These are phyloP conservation scores for Sphyrna mokarran DNA, from an alignment of 2,113 vertebrate genomes.

Conservation along the genomic window DNA sequence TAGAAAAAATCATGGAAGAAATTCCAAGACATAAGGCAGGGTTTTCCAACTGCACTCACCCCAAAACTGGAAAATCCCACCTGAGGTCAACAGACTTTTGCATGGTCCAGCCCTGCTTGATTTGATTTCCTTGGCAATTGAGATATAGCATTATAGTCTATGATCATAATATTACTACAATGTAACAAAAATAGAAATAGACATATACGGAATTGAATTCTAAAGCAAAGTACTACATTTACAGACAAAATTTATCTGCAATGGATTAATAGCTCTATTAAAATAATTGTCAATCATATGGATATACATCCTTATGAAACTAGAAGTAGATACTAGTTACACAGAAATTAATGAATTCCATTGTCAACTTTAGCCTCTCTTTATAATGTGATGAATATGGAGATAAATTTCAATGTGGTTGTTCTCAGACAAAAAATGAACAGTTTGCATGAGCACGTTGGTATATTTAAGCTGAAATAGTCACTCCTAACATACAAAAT, in stretches of 20 bases:
- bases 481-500: background rate
- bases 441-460: background rate
- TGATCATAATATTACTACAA: background rate
- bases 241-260: background rate
- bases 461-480: background rate
- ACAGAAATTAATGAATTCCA: background rate
- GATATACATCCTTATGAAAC: constrained; percentile 17
- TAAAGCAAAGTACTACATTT: background rate
- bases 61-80: too few relatives aligned
- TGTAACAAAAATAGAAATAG: background rate
- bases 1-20: background rate
- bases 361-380: background rate
- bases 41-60: too few relatives aligned
- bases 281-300: constrained; percentile 12
- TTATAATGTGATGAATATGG: background rate
- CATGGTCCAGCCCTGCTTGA: too few relatives aligned
- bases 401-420: background rate
- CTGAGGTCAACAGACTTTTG: too few relatives aligned
- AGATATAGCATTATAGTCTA: too few relatives aligned
- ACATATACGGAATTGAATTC: background rate
- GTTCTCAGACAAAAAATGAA: background rate
- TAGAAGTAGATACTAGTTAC: constrained; percentile 3
- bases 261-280: background rate
- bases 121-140: too few relatives aligned
- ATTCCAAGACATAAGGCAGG: background rate